These are phyloP conservation scores for Zoanthus sansibaricus DNA, from an alignment of 92 coral and sea anemone species.

Conservation along the genomic window DNA sequence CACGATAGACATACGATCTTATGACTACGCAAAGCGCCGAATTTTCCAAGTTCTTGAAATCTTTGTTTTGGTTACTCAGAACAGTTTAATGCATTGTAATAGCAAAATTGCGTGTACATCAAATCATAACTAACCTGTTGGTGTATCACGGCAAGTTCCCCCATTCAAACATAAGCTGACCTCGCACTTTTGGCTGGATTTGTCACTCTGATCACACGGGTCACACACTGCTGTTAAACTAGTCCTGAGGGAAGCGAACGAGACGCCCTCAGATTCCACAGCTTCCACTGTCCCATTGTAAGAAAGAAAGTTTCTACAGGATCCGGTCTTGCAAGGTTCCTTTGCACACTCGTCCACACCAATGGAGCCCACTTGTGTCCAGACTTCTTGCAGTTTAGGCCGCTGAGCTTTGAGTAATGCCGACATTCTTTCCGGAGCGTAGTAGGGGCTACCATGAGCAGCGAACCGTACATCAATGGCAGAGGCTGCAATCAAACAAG, in stretches of 20 bases:
- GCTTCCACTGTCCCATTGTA: conserved; percentile 79
- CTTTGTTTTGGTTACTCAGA: too few species aligned
- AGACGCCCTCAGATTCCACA: conserved; percentile 61
- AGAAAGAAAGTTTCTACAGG: conserved; percentile 71
- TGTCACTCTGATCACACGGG: conserved; percentile 62
- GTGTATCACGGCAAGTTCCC: conserved; percentile 84
- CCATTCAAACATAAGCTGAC: conserved; percentile 78
- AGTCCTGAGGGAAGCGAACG: conserved; percentile 81
- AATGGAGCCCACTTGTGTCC: conserved; percentile 54
- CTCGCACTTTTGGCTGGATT: conserved; percentile 50
- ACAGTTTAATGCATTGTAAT: not conserved
- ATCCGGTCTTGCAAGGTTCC: conserved; percentile 85
- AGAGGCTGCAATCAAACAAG: not conserved
- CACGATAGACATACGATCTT: too few species aligned
- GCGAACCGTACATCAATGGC: conserved; percentile 89
- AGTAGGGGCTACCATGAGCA: conserved; percentile 98
- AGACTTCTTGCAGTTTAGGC: conserved; percentile 28
- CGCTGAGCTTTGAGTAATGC: conserved; percentile 77
- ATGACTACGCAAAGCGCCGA: too few species aligned
- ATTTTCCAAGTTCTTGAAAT: too few species aligned
- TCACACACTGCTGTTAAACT: conserved; percentile 73
- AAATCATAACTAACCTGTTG: conserved; percentile 69
- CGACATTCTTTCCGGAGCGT: conserved; percentile 82
- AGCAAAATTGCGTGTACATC: not conserved
- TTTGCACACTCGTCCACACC: conserved; percentile 89